Evolutionary conservation across 2,113 vertebrate genomes (phyloP), one percentile per base, ranked within the genome.

Genomic region (Micronycteris hirsuta): DNA sequence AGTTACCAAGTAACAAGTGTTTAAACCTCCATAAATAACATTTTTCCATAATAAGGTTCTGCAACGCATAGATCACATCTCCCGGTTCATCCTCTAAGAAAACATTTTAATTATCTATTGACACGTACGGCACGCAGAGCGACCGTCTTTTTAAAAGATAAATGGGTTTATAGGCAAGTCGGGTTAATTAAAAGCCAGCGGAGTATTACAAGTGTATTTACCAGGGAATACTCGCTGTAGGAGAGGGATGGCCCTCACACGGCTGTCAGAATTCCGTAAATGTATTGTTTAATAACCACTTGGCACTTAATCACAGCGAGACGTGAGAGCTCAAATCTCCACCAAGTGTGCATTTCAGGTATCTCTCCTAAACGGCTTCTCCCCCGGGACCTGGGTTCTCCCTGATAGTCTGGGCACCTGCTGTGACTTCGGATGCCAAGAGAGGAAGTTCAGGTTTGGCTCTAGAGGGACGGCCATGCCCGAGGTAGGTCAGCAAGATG

Each of bases 281-380:
- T 96, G 96, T 94, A 96, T 97, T 97, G 96, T 97, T 97, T 97
- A 97, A 97, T 98, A 97, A 97, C 89, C 94, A 96, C 91, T 97
- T 91, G 95, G 96, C 97, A 96, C 97, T 97, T 97, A 96, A 96
- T 98, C 94, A 96, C 52, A 84, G 76, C 41, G 83, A 90, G 91
- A 92, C 20, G 91, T 26, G 58, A 95, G 94, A 67, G 52, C 91
- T 96, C 96, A 94, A 86, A 93, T 96, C 86, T 87, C 80, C 88
- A 67, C 93, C 28, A 36, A 91, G 73, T 9, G n/a, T 16, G 38
- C 86, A 31, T 86, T 94, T 41, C 63, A 56, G 87, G 89, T 41
- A 63, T 41, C 78, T 41, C 54, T 63, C 94, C 86, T 52, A 45
- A 78, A 45, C 0, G 14, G 84, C 54, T 86, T 88, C 80, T 81